Evolutionary conservation across 2,113 vertebrate genomes (phyloP).

Genomic region (Porphyrio hochstetteri): DNA sequence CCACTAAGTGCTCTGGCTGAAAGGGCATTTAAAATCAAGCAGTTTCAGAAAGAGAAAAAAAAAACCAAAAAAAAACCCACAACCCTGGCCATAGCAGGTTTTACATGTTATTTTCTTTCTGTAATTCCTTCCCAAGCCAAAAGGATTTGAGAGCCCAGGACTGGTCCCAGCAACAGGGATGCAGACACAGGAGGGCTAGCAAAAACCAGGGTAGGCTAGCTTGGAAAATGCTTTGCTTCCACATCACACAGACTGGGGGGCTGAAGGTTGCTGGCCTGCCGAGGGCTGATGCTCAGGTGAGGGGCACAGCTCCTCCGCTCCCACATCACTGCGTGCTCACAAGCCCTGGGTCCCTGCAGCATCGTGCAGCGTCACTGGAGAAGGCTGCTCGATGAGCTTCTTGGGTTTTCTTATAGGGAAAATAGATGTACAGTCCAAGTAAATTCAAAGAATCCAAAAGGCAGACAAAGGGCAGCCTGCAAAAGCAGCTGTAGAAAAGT

Average conservation of each 20-base stretch:
- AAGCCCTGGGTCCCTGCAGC: not conserved
- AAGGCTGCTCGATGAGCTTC: not conserved
- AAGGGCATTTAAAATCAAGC: slow-evolving; percentile 17
- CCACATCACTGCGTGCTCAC: rapidly evolving
- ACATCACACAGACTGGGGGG: rapidly evolving
- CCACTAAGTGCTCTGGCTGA: slow-evolving; percentile 31
- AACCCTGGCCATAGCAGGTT: not conserved
- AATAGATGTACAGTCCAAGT: not conserved
- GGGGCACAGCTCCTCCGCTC: not conserved
- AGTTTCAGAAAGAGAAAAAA: not conserved
- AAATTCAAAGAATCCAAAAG: slow-evolving; percentile 1
- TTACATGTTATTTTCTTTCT: not conserved
- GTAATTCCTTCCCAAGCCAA: not conserved
- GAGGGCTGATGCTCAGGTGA: not conserved
- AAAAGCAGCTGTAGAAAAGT: slow-evolving; percentile 5
- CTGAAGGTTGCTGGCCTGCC: not conserved
- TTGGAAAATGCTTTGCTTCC: not conserved
- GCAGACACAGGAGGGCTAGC: not conserved
- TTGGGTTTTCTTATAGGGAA: not conserved
- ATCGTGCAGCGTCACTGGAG: rapidly evolving
- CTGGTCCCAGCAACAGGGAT: not conserved
- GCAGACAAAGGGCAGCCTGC: not conserved
- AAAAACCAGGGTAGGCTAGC: not conserved
- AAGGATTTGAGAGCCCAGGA: not conserved
- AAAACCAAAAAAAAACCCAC: not conserved